Evolutionary conservation across 37 sponge, comb jelly and placozoan species (phyloP).

Genomic region (Cliona cf. orientalis): DNA sequence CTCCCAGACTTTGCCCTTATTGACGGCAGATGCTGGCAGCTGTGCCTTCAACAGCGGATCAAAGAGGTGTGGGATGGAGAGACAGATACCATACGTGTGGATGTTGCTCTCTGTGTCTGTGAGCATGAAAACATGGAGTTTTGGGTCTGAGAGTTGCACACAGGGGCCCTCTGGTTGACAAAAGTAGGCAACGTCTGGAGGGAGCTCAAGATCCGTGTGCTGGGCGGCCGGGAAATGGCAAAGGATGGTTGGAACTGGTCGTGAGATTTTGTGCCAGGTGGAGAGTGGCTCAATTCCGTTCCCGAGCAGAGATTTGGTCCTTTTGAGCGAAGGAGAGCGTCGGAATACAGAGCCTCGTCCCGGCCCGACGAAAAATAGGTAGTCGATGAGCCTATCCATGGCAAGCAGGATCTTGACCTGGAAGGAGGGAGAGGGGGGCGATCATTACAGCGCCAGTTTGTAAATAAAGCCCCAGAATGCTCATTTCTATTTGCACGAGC

Average conservation of each 20-base stretch:
- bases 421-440: no score
- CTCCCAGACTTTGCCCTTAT: not conserved
- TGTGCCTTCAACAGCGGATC: conserved; percentile 16
- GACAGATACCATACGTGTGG: conserved; percentile 65
- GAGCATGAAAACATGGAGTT: conserved; percentile 68
- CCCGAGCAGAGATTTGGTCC: not conserved
- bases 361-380: conserved; percentile 60
- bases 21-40: no score
- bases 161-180: conserved; percentile 68
- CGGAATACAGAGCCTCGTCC: conserved; percentile 1
- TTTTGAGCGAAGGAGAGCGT: not conserved
- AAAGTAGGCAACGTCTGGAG: conserved; percentile 64
- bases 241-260: conserved; percentile 44
- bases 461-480: not conserved
- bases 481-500: no score
- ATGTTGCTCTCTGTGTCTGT: conserved; percentile 82
- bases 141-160: conserved; percentile 14
- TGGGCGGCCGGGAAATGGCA: conserved; percentile 34
- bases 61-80: conserved; percentile 55
- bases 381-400: conserved; percentile 28
- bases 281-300: not conserved
- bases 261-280: conserved; percentile 12
- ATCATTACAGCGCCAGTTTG: not conserved
- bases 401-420: no score
- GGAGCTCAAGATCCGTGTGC: conserved; percentile 32